Base-by-base conservation (phyloP, 2,888 invertebrate species). In the Sicus ferrugineus region DNA sequence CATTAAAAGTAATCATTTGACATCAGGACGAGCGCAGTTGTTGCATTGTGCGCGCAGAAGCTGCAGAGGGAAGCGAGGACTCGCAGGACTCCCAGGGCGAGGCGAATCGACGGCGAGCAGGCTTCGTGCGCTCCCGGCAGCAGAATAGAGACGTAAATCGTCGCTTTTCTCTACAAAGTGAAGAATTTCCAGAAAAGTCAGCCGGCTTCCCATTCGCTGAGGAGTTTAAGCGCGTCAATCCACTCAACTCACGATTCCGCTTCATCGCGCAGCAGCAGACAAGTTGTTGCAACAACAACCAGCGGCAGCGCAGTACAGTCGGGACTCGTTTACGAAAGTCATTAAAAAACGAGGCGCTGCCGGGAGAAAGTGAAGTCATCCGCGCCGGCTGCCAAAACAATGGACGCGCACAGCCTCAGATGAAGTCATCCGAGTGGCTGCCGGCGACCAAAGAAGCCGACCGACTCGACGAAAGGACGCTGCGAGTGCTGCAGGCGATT, bases 1-100 rank as follows among this genome's bases (percentile, higher is more conserved):
- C 83, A 84, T 83, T 84, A 80, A 82, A 83, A 80, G 81, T 82
- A 83, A 84, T 84, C 84, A 84, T 84, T 83, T 83, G 83, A 84
- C 84, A 84, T 83, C 82, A 84, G 84, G 83, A 84, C 81, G 83
- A 84, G 82, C 83, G 82, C 79, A 83, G 80, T 82, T 81, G 79
- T 76, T 76, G 77, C 69, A 64, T 50, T 42, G 62, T 66, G 54
- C 62, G 62, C n/a, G 23, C 61, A 61, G 30, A 42, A 62, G 56
- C 34, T 34, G 21, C 42, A 69, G 38, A 26, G 19, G 30, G 48
- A 21, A 58, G 26, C 68, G 72, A 30, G 38, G 69, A 72, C 23
- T 14, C 16, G 11, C 69, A 63, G 66, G 76, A 80, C 81, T 80
- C 78, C 80, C 78, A 79, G 79, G 74, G 81, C 80, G 81, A 75